These are phyloP conservation scores for Eulithis testata DNA, from an alignment of 2,888 invertebrate genomes.

Conservation along the genomic window DNA sequence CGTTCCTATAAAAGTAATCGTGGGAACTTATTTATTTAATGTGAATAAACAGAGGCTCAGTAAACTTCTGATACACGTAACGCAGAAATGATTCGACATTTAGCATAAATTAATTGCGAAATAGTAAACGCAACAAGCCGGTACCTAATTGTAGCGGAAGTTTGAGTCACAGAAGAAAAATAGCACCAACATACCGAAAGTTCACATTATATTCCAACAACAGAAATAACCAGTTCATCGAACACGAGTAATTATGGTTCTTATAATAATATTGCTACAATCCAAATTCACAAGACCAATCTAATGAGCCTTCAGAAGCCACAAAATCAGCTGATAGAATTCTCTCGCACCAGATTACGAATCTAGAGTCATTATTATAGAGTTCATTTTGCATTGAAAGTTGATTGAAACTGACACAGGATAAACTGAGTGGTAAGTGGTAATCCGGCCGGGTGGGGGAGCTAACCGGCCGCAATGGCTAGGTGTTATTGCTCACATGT, in stretches of 20 bases:
- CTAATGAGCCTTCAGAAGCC: neutral
- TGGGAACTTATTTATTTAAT: constrained; percentile 14
- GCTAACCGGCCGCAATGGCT: constrained; percentile 55
- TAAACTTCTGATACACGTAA: constrained; percentile 6
- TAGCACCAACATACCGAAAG: constrained; percentile 1
- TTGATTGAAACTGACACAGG: constrained; percentile 9
- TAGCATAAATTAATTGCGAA: constrained; percentile 25
- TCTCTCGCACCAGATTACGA: neutral
- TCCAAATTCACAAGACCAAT: neutral
- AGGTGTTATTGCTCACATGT: constrained; percentile 54
- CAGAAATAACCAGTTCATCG: neutral
- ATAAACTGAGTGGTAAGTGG: constrained; percentile 60
- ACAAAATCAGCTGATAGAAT: constrained; percentile 8
- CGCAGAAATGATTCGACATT: constrained; percentile 8
- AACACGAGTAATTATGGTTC: neutral
- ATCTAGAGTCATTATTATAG: constrained; percentile 4
- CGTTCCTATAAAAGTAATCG: constrained; percentile 2
- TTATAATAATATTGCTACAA: neutral
- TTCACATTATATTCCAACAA: constrained; percentile 2
- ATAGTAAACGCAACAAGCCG: constrained; percentile 23
- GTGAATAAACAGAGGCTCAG: constrained; percentile 1
- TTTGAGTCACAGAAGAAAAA: constrained; percentile 50
- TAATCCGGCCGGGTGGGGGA: constrained; percentile 65
- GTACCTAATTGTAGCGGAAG: constrained; percentile 26
- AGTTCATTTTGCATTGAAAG: constrained; percentile 8